These are phyloP conservation scores for Kryptolebias ocellatus DNA, from an alignment of 2,797 vertebrate genomes.

Conservation along the genomic window DNA sequence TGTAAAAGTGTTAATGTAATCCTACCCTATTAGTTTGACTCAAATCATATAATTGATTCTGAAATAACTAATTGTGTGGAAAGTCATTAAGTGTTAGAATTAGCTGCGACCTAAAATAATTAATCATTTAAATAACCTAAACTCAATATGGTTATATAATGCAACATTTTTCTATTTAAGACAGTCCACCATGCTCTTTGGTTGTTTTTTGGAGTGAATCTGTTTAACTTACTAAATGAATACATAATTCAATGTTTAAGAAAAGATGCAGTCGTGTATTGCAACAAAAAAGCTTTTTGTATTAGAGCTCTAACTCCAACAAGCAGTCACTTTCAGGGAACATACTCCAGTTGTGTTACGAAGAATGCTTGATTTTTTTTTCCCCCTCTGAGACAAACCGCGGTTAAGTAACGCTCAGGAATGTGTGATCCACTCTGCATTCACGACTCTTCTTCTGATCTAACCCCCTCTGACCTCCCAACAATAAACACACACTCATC, in stretches of 20 bases:
- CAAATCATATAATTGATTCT: no score
- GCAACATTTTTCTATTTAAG: neutral
- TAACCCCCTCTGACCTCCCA: constrained; percentile 30
- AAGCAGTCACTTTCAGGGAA: constrained; percentile 1
- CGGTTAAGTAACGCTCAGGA: neutral
- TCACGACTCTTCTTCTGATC: constrained; percentile 9
- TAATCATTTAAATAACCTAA: neutral
- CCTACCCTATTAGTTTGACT: no score
- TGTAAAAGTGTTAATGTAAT: neutral
- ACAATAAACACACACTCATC: constrained; percentile 51
- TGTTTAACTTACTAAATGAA: neutral
- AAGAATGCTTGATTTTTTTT: neutral
- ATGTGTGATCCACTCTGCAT: constrained; percentile 13
- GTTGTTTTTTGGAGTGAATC: neutral
- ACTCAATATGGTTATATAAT: neutral
- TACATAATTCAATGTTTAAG: neutral
- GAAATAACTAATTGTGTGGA: no score
- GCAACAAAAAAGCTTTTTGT: constrained; percentile 1
- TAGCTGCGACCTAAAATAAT: neutral
- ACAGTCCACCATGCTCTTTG: neutral
- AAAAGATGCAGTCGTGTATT: neutral
- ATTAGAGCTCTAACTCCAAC: neutral
- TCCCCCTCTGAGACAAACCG: neutral
- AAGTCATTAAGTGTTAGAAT: no score
- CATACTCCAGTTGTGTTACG: neutral